Base-by-base conservation (phyloP, 2,113 vertebrate genomes). In the Eupsittula cactorum region DNA sequence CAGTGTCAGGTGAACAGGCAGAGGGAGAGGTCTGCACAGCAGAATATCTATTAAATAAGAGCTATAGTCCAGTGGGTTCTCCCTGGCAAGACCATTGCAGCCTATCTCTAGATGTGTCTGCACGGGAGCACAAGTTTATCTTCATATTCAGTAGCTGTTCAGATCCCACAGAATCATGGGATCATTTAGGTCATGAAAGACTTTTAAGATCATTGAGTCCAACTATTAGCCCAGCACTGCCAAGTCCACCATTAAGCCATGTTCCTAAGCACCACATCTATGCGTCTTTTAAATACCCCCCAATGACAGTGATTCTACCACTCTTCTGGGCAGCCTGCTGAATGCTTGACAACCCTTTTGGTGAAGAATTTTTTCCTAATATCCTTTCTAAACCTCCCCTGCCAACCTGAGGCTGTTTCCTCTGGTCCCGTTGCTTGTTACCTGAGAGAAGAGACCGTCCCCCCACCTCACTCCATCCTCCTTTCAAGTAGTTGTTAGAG, bases 91-190 rank as follows among this genome's bases (percentile, higher is more conserved):
- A n/a, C 39, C 52, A 0, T 41, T 41, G 33, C 68, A 68, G 83
- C 65, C 27, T 0, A 16, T 21, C 37, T 50, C 62, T 6, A 19
- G 47, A 16, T 0, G 0, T 2, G 16, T 24, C 84, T 55, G 3
- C 11, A 14, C 24, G 35, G 6, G 37, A 64, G 21, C 0, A 29
- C 39, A 52, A 39, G 41, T 42, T 80, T 59, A 37, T 41, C 25
- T 28, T 82, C 47, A 5, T 4, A 29, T 55, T 91, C 71, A 62
- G 59, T 5, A 90, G 71, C 71, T 82, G 35, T 24, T 81, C 67
- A 44, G 55, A 60, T 59, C 57, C 35, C 57, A 59, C 21, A 24
- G 33, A 35, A 35, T 24, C 57, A 35, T 35, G 57, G 13, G 33
- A 59, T 59, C 57, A 59, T 59, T 24, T 59, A 59, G 57, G 33